Evolutionary conservation across 2,797 vertebrate genomes (phyloP), one percentile per base, ranked within the genome.

Genomic region (Dromococcyx pavoninus): DNA sequence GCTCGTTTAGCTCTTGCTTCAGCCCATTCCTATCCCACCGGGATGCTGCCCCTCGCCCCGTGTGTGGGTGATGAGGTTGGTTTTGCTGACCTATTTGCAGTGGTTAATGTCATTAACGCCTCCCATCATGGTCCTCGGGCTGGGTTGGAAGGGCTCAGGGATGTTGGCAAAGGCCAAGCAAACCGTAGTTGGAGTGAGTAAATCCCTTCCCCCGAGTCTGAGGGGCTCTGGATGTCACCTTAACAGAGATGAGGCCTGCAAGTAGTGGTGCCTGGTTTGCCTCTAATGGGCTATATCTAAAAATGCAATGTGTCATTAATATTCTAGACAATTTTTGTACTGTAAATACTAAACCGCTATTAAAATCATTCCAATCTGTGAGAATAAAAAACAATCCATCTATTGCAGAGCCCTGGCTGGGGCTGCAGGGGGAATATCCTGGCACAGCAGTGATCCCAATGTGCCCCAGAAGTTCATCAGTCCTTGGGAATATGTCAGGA

Each of bases 171-270:
- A 41, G 39, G 39, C 39, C 39, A 41, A 30, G 41, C 61, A n/a
- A 51, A 14, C 17, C 53, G 46, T 46, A 3, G 11, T 4, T 18
- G 33, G 30, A 43, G 66, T 2, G 11, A 5, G 33, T 0, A 25
- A 39, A 54, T 3, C 4, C 4, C 21, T n/a, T 13, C 56, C 71
- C 1, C 0, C 25, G 10, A 48, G 6, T 10, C 32, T 2, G 1
- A 28, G 57, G 37, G 27, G 41, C 48, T 39, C 56, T 5, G 37
- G 25, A 9, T 27, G 67, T 44, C 41, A 13, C 50, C 50, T 17
- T 3, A 8, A 3, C 6, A 15, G 50, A 4, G 11, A 10, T 0
- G 2, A 11, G 24, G 23, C 23, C 25, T 1, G 0, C 11, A 7
- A 41, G 35, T 2, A 11, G 58, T 5, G 3, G 56, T n/a, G 72